A percentile compares a stretch with the other conserved stretches of the same genome.
These are phyloP conservation scores for Artemia franciscana DNA, from an alignment of 1,140 invertebrate genomes.

Conservation along the genomic window DNA sequence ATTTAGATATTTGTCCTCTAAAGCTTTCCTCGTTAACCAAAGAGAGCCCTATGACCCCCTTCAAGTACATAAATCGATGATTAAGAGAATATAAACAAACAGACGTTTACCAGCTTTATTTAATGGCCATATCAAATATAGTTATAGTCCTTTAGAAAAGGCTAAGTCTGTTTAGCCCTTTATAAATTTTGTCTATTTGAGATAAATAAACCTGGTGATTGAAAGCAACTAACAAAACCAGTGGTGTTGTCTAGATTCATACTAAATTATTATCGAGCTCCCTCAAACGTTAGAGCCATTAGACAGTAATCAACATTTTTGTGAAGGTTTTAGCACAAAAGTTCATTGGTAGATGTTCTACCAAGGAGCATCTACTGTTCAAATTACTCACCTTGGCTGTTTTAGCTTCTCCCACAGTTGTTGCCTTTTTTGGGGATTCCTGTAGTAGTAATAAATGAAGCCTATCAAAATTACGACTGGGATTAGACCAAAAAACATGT, in stretches of 20 bases:
- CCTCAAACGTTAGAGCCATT: background rate
- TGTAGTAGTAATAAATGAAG: constrained; percentile 39
- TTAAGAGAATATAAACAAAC: no score
- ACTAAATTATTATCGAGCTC: background rate
- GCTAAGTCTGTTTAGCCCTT: no score
- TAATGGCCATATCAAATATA: no score
- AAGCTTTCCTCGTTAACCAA: no score
- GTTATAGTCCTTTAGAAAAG: no score
- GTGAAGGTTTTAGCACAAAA: background rate
- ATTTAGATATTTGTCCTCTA: no score
- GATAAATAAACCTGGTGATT: no score
- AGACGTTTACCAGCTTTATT: no score
- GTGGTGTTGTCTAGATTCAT: background rate
- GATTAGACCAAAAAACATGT: constrained; percentile 59
- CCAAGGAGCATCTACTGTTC: background rate
- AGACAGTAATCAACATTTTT: background rate
- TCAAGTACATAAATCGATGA: no score
- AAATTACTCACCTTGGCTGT: constrained; percentile 10
- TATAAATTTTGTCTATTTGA: no score
- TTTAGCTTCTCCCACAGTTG: constrained; percentile 33
- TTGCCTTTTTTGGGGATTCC: constrained; percentile 33
- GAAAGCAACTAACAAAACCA: no score
- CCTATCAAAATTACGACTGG: constrained; percentile 35
- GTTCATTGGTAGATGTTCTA: background rate
- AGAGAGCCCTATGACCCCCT: no score